Base-by-base conservation (phyloP, 2,888 invertebrate species). In the Cantharis flavilabris region DNA sequence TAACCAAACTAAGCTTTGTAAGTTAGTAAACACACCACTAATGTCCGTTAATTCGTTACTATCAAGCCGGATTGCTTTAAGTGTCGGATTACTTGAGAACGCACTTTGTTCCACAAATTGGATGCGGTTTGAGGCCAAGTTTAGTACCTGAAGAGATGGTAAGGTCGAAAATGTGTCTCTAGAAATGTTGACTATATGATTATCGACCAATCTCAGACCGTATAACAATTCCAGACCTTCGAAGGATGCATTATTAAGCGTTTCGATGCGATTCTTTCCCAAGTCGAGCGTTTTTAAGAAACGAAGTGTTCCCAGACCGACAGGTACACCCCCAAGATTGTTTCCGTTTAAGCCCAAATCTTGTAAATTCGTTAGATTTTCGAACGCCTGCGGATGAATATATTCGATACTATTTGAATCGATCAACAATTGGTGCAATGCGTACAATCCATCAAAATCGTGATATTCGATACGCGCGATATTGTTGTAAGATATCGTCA, bases 71-170 rank as follows among this genome's bases (percentile, higher is more conserved):
- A 96, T 92, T 70, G 94, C 94, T 86, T 93, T 93, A 80, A 96
- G 89, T 83, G 93, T 92, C 80, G 92, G 91, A 88, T 94, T 94
- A 82, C 92, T 91, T 77, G 93, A 91, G 88, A 96, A 95, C 82
- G 95, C 94, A 85, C 93, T 93, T 84, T 94, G 93, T 86, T 95
- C 94, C 83, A 96, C 92, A 89, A 92, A 92, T 85, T 92, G 91
- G 83, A 96, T 94, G 86, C 92, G 92, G 89, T 96, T 96, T 84
- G 94, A 93, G 76, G 95, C 94, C 80, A 96, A 90, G 89, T 96
- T 95, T 83, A 97, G 89, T 84, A 94, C 94, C 88, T 94, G 93
- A 79, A 97, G 88, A 13, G 93, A 92, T 9, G 93, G 93, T 80
- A 95, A 87, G 18, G 93, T 91, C 62, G 91, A 90, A 87, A 95